Base-by-base conservation (phyloP, 2,797 vertebrate species). In the Acridotheres tristis region DNA sequence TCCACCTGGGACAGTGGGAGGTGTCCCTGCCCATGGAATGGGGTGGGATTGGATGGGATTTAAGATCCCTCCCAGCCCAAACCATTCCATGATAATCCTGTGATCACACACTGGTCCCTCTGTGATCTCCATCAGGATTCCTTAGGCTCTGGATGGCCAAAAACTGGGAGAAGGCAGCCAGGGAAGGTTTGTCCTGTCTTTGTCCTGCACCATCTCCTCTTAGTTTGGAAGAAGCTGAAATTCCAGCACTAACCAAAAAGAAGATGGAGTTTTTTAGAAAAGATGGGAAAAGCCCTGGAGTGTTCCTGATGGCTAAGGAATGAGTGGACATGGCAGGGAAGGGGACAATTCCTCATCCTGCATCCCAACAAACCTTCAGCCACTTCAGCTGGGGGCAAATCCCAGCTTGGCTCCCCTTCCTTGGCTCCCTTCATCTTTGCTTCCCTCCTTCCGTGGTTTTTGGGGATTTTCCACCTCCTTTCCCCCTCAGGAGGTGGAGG, bases 1-100 rank as follows among this genome's bases (percentile, higher is more conserved):
- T 4, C 54, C 11, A 2, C 14, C 34, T 67, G 65, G 43, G 16
- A 10, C 0, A 2, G 9, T 16, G 30, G 45, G 8, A 42, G 6
- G 0, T 29, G 17, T 54, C 66, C 16, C 5, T 45, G 17, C 4
- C 4, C 20, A 4, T 20, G 65, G 40, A 40, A 42, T 42, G 42
- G 42, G 12, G 7, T 43, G 32, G 50, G 42, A 42, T 16, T 42
- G 42, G 16, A 15, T 36, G 50, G 27, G 42, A 26, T 54, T 65
- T 47, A 38, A 16, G 17, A 1, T 55, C 27, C 13, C 5, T 38
- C 6, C n/a, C 50, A 1, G 5, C 15, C 5, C 53, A 45, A 30
- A 4, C 21, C 26, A 27, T 76, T 23, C 54, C 38, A 16, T 6
- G 45, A 16, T 16, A 18, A 25, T 38, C 15, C 47, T 11, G 10